Percentiles rank a stretch among this genome's conserved stretches.
phyloP scores from a whole-genome alignment of 2,797 vertebrate species.

The Tokudaia tokunoshimensis region DNA sequence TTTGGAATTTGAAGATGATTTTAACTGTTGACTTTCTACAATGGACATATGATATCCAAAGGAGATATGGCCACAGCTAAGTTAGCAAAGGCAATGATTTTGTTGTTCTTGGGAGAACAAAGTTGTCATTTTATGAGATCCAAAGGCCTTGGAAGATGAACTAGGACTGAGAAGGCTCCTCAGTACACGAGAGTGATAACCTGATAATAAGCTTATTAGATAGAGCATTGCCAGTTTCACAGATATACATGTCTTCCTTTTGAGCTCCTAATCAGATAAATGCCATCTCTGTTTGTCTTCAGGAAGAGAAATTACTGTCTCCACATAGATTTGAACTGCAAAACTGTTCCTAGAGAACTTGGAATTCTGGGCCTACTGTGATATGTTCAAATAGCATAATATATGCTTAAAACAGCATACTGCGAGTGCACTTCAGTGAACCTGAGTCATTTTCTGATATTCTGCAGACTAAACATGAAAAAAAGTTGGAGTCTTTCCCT shows the following conservation, averaged over 20 bases:
- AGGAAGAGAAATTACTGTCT: constrained; percentile 60
- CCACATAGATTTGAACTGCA: constrained; percentile 61
- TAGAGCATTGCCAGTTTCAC: constrained; percentile 67
- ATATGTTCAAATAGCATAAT: constrained; percentile 60
- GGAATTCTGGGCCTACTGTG: neutral
- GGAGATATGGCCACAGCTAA: neutral
- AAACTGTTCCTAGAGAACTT: constrained; percentile 41
- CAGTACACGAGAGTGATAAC: neutral
- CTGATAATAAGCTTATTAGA: constrained; percentile 51
- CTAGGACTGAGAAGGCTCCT: constrained; percentile 5
- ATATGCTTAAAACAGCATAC: constrained; percentile 46
- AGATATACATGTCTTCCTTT: constrained; percentile 64
- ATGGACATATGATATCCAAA: neutral
- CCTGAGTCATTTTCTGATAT: constrained; percentile 19
- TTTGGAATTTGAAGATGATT: neutral
- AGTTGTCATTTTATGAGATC: constrained; percentile 33
- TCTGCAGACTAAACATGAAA: neutral
- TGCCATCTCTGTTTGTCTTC: constrained; percentile 61
- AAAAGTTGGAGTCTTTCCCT: neutral
- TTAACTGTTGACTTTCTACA: neutral
- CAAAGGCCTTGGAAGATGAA: constrained; percentile 41
- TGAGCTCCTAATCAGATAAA: constrained; percentile 53
- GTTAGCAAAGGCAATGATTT: neutral
- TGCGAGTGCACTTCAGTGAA: constrained; percentile 14
- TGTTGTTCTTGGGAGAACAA: constrained; percentile 33